Conservation (phyloP, 2,113 vertebrate species). For the Prietella phreatophila region DNA sequence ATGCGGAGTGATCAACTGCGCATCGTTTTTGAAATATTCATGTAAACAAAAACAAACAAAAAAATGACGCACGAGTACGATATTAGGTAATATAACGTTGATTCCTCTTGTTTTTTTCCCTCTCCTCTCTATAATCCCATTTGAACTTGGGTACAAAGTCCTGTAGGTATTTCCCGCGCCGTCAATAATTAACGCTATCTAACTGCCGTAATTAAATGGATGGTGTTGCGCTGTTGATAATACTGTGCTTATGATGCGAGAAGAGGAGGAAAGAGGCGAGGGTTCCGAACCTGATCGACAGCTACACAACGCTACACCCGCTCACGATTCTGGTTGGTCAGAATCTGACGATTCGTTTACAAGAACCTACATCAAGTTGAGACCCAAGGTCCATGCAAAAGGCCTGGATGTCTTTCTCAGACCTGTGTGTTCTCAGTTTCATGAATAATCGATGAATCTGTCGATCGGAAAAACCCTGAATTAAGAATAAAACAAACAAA, state of each 20-base stretch:
- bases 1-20: not conserved
- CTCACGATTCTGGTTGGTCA: not conserved
- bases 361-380: not conserved
- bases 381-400: not conserved
- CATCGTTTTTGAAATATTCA: slow-evolving; percentile 35
- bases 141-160: slow-evolving; percentile 38
- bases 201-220: slow-evolving; percentile 25
- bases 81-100: no score
- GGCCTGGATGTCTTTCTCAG: not conserved
- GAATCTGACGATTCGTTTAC: not conserved
- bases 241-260: slow-evolving; percentile 10
- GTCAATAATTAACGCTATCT: slow-evolving; percentile 33
- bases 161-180: slow-evolving; percentile 17
- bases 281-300: not conserved
- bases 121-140: slow-evolving; percentile 37
- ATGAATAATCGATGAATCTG: not conserved
- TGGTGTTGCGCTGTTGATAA: slow-evolving; percentile 31
- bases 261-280: not conserved
- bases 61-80: slow-evolving; percentile 44
- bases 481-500: not conserved
- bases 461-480: no score
- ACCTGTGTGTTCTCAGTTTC: not conserved
- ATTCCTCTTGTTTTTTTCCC: slow-evolving; percentile 29
- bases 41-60: slow-evolving; percentile 33
- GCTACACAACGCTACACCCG: not conserved